These are phyloP conservation scores for Hydrochoerus hydrochaeris DNA, from an alignment of 2,113 vertebrate species.

Conservation along the genomic window DNA sequence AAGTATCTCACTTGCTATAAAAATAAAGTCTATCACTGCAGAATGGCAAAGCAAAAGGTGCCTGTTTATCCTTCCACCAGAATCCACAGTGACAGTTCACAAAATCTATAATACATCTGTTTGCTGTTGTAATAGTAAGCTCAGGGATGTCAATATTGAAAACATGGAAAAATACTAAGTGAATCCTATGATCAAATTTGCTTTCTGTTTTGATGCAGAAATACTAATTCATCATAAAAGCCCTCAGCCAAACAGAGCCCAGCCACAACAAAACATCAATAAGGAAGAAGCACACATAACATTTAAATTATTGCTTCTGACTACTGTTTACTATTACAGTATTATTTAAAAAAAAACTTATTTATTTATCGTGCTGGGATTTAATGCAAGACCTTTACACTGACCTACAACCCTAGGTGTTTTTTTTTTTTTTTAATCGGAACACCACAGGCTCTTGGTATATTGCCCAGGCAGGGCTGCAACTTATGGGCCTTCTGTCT, in stretches of 20 bases:
- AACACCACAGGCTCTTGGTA: not conserved
- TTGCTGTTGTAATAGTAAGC: not conserved
- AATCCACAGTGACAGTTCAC: not conserved
- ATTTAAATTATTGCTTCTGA: not conserved
- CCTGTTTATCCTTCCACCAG: not conserved
- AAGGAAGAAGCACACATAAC: not conserved
- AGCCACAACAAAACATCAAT: not conserved
- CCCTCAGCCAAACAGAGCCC: not conserved
- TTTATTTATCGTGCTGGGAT: not conserved
- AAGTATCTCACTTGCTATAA: not conserved
- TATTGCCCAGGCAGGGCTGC: not conserved
- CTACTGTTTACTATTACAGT: not conserved
- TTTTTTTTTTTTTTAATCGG: not conserved
- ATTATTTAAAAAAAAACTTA: not conserved
- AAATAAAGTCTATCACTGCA: not conserved
- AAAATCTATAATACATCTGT: not conserved
- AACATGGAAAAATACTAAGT: not conserved
- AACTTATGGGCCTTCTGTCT: not conserved
- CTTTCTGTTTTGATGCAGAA: not conserved
- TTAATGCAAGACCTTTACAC: not conserved
- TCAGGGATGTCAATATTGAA: not conserved
- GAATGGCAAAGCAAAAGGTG: not conserved
- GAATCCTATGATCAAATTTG: not conserved
- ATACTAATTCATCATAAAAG: not conserved
- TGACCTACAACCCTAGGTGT: not conserved